A percentile compares a stretch with the other conserved stretches of the same genome.
Evolutionary conservation across 2,888 invertebrate genomes (phyloP).

Genomic region (Himalopsyche tibetana): DNA sequence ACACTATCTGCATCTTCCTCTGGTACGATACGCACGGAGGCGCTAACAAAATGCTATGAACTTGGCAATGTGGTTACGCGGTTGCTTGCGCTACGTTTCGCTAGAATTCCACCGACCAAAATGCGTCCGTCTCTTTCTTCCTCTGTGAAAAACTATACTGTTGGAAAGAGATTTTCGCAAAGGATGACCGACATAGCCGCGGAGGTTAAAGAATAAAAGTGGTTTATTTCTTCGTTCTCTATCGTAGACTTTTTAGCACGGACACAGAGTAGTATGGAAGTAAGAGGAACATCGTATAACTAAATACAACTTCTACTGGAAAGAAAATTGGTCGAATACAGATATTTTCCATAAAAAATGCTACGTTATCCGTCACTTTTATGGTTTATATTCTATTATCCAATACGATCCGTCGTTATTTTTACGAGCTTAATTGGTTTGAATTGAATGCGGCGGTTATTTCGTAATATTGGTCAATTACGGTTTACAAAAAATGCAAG

Average conservation of each 20-base stretch:
- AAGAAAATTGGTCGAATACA: conserved; percentile 2
- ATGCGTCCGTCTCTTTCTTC: not conserved
- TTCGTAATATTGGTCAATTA: too few relatives aligned
- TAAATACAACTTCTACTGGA: not conserved
- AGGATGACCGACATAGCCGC: conserved; percentile 52
- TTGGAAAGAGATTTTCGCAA: not conserved
- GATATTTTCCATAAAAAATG: not conserved
- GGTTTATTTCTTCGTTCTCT: conserved; percentile 59
- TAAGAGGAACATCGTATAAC: not conserved
- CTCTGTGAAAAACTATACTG: conserved; percentile 24
- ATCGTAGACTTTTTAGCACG: conserved; percentile 59
- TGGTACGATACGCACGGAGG: conserved; percentile 56
- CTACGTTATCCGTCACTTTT: too few relatives aligned
- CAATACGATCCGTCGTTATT: too few relatives aligned
- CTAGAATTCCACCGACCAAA: not conserved
- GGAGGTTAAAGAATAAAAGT: conserved; percentile 57
- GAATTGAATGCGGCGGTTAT: too few relatives aligned
- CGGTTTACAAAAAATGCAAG: not conserved
- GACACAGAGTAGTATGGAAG: conserved; percentile 8
- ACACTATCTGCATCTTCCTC: conserved; percentile 45
- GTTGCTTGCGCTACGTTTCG: conserved; percentile 53
- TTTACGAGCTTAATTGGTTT: too few relatives aligned
- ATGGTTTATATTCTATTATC: too few relatives aligned
- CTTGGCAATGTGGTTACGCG: conserved; percentile 64
- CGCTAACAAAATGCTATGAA: conserved; percentile 59